These are phyloP conservation scores for Dendroctonus ponderosae DNA, from an alignment of 1,140 invertebrate genomes.

Conservation along the genomic window DNA sequence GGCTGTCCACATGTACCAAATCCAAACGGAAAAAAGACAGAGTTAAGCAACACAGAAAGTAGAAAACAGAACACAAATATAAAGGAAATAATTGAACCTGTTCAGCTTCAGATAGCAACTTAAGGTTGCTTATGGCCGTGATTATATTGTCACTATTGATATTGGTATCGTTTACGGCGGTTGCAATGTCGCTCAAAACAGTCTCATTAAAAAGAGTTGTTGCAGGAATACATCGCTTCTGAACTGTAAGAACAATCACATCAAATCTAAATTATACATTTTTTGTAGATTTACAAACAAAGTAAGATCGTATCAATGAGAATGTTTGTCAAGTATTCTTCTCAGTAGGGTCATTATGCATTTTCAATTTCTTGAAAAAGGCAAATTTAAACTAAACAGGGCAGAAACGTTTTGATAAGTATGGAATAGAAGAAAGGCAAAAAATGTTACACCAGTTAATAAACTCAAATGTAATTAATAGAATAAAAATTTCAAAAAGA, in stretches of 20 bases:
- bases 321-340: too few species aligned
- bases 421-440: too few species aligned
- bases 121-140: slow-evolving; percentile 39
- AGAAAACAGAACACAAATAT: slow-evolving; percentile 16
- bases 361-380: too few species aligned
- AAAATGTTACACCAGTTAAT: too few species aligned
- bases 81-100: slow-evolving; percentile 35
- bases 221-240: slow-evolving; percentile 52
- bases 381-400: too few species aligned
- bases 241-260: slow-evolving; percentile 37
- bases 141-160: neutral
- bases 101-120: slow-evolving; percentile 44
- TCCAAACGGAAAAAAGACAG: slow-evolving; percentile 25
- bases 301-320: too few species aligned
- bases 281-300: too few species aligned
- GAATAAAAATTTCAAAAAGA: too few species aligned
- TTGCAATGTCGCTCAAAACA: neutral
- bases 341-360: too few species aligned
- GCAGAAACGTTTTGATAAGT: too few species aligned
- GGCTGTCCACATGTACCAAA: slow-evolving; percentile 2
- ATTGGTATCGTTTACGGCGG: neutral
- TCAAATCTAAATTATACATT: slow-evolving; percentile 18
- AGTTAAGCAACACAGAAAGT: slow-evolving; percentile 1
- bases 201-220: slow-evolving; percentile 4
- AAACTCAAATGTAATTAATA: too few species aligned